Base-by-base conservation (phyloP, 2,797 vertebrate species). In the Esox lucius region DNA sequence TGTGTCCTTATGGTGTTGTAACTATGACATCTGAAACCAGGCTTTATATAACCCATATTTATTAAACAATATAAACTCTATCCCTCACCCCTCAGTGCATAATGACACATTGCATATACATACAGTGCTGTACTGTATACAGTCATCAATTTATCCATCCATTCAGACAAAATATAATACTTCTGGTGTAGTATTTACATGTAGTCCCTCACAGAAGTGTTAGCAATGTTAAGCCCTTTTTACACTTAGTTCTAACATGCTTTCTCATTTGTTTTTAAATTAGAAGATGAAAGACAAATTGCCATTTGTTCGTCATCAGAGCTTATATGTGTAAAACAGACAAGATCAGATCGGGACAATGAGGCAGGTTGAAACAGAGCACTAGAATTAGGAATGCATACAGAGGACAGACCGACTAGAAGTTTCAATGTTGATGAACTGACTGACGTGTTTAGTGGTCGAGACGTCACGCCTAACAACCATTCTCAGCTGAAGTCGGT, bases 111-210 rank as follows among this genome's bases (percentile, higher is more conserved):
- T 84, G 78, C 28, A 70, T 70, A 70, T 70, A 39, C 46, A 22
- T 24, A 48, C 11, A 48, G n/a, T 48, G 7, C 74, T 81, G 78
- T 56, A 53, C n/a, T 53, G 26, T 82, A 74, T 86, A 88, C 85
- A 8, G 53, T 26, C 53, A 19, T 6, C 8, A 2, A 26, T 22
- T 26, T 11, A 13, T 46, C 35, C 53, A 88, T 81, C 78, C 78
- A 83, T 82, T 75, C 26, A 72, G 13, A 59, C 19, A 68, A 35
- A 1, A 77, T 31, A 68, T 22, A 67, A 24, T 24, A 4, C 1
- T 70, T 33, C 68, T 28, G 70, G 49, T 71, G 39, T 84, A 85
- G 82, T 89, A 90, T 90, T 81, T 89, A 91, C 83, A 91, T 71
- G 76, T 13, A 31, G n/a, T 81, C 80, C 12, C 26, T 33, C 62